phyloP scores from a whole-genome alignment of 2,113 vertebrate species.

The Crocuta crocuta region DNA sequence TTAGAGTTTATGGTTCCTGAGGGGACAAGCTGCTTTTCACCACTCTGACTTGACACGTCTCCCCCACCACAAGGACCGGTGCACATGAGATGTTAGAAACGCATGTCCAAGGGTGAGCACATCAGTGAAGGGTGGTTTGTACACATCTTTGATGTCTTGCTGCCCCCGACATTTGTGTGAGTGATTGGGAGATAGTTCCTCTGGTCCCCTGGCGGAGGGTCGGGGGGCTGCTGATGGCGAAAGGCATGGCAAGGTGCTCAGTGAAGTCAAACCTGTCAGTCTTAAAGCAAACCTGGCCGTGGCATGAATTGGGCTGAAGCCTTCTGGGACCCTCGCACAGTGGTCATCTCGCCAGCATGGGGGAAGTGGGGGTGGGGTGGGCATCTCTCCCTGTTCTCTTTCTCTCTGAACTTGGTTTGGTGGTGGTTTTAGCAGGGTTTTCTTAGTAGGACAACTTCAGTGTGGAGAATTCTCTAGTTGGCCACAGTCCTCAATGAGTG shows the following conservation, averaged over 20 bases:
- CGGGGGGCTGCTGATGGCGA: not conserved
- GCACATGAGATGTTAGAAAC: not conserved
- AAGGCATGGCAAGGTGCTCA: not conserved
- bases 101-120: not conserved
- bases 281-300: not conserved
- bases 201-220: fast-evolving
- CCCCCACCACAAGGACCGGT: not conserved
- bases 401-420: slow-evolving; percentile 6
- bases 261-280: not conserved
- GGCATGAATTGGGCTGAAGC: not conserved
- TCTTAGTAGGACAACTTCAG: slow-evolving; percentile 40
- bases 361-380: not conserved
- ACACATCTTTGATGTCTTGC: not conserved
- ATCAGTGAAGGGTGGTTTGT: not conserved
- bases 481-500: not conserved
- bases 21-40: not conserved
- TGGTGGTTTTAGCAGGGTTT: slow-evolving; percentile 30
- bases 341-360: slow-evolving; percentile 46
- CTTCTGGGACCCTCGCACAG: not conserved
- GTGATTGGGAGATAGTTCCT: not conserved
- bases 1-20: not conserved
- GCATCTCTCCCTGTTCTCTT: slow-evolving; percentile 39
- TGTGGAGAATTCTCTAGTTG: slow-evolving; percentile 33
- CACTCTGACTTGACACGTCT: not conserved
- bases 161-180: not conserved